These are phyloP conservation scores for Malaclemys terrapin DNA, from an alignment of 2,113 vertebrate species.

Conservation along the genomic window DNA sequence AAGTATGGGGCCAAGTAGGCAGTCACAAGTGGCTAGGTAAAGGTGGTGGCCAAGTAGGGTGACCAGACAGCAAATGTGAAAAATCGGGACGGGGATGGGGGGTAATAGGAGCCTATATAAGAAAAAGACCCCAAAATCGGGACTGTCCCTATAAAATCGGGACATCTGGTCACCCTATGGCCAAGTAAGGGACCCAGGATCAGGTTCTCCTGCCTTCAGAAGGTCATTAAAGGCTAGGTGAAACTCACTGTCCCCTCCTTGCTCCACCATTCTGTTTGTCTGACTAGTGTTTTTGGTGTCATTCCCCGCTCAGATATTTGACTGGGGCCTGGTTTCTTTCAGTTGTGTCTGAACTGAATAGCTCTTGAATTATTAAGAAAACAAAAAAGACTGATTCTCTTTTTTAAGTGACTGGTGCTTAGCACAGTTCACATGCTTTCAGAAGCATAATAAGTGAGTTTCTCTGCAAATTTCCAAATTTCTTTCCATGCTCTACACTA, in stretches of 20 bases:
- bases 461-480: not conserved
- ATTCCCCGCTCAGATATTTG: not conserved
- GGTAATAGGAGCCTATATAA: no score
- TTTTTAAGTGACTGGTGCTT: not conserved
- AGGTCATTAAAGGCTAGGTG: not conserved
- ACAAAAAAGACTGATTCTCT: not conserved
- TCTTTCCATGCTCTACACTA: not conserved
- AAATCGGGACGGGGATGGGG: no score
- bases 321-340: not conserved
- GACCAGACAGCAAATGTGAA: no score
- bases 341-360: not conserved
- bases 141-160: no score
- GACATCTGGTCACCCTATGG: not conserved
- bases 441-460: fast-evolving
- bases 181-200: not conserved
- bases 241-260: not conserved
- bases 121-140: no score
- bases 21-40: fast-evolving
- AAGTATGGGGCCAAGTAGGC: not conserved
- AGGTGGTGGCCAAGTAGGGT: not conserved
- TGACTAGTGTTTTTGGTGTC: not conserved
- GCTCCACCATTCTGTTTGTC: not conserved
- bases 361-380: not conserved
- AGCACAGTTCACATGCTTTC: fast-evolving
- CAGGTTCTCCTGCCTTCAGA: not conserved